Evolutionary conservation across 1,140 invertebrate species (phyloP).

Genomic region (Leptestheria dahalacensis): DNA sequence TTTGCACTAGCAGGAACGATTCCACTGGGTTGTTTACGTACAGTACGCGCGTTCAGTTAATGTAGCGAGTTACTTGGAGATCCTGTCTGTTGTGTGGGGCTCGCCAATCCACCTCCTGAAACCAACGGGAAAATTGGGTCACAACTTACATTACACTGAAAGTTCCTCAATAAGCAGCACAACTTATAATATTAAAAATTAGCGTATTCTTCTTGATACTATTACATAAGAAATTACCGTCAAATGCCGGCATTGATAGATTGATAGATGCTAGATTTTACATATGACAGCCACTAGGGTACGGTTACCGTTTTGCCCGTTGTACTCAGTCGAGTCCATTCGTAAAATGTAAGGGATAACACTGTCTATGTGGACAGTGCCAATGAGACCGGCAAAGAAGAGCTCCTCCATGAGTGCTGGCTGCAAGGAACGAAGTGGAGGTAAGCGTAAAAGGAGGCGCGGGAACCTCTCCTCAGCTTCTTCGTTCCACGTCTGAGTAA

Average conservation of each 20-base stretch:
- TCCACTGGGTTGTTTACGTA: too few species aligned
- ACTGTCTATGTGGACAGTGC: slow-evolving; percentile 80
- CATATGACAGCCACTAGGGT: too few species aligned
- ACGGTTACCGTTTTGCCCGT: slow-evolving; percentile 19
- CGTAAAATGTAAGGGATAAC: slow-evolving; percentile 81
- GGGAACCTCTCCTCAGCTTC: slow-evolving; percentile 43
- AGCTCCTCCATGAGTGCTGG: slow-evolving; percentile 72
- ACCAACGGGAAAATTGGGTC: not conserved
- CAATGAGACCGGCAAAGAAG: slow-evolving; percentile 80
- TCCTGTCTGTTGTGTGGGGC: not conserved
- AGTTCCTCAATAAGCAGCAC: too few species aligned
- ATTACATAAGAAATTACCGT: too few species aligned
- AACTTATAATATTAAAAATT: too few species aligned
- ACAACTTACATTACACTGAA: too few species aligned
- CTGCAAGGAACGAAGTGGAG: slow-evolving; percentile 58
- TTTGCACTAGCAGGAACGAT: too few species aligned
- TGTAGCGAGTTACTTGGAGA: not conserved
- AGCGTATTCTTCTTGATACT: too few species aligned
- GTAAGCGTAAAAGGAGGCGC: slow-evolving; percentile 53
- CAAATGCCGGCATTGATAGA: too few species aligned
- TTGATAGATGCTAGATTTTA: too few species aligned
- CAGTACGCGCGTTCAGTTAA: too few species aligned
- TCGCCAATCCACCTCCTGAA: not conserved
- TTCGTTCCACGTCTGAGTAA: slow-evolving; percentile 32
- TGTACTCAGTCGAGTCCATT: slow-evolving; percentile 43